These are phyloP conservation scores for Catharus bicknelli DNA, from an alignment of 2,113 vertebrate genomes.

Conservation along the genomic window DNA sequence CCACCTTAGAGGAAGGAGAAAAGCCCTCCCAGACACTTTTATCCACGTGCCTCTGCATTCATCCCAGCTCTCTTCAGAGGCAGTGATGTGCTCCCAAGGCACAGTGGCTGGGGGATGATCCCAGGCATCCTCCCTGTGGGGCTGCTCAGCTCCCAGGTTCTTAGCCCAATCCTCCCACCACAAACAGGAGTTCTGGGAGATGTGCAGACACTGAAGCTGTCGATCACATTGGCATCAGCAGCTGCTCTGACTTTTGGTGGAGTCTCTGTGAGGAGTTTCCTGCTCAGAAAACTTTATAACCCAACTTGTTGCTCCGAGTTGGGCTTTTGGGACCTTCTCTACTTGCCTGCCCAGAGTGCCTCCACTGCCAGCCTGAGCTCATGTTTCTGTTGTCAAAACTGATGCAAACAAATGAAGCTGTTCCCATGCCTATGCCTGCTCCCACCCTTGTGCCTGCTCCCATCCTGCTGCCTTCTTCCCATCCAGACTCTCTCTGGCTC, in stretches of 20 bases:
- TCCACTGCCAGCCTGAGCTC: neutral
- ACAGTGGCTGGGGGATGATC: too few relatives aligned
- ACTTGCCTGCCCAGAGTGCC: neutral
- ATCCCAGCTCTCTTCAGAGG: neutral
- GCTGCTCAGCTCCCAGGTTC: neutral
- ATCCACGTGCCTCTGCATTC: neutral
- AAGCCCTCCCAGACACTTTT: neutral
- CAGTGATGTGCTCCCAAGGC: neutral
- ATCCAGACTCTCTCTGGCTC: neutral
- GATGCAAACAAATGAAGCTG: neutral
- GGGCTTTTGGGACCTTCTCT: neutral
- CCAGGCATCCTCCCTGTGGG: neutral
- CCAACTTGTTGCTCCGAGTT: fast-evolving
- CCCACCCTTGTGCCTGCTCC: neutral
- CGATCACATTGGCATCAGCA: neutral
- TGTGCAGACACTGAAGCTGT: neutral
- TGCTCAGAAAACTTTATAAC: neutral
- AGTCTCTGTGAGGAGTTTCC: neutral
- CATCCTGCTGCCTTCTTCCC: neutral
- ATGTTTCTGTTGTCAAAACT: neutral
- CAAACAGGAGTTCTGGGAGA: neutral
- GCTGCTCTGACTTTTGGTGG: neutral
- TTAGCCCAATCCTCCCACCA: neutral
- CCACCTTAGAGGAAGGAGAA: neutral
- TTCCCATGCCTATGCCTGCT: neutral